These are phyloP conservation scores for Chrysodeixis includens DNA, from an alignment of 2,888 invertebrate species.

Conservation along the genomic window DNA sequence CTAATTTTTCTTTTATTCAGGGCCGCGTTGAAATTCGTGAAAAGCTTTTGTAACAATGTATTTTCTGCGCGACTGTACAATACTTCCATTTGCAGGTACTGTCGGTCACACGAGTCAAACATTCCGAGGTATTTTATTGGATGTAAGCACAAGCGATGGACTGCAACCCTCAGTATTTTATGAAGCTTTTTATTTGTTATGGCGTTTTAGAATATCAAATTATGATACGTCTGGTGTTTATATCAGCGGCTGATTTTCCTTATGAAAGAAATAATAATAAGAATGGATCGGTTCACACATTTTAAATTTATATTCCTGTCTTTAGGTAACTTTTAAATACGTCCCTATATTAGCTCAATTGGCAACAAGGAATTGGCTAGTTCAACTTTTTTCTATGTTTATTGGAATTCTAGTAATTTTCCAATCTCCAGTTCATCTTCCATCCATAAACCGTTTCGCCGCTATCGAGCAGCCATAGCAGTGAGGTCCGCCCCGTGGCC, in stretches of 20 bases:
- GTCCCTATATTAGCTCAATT: no score
- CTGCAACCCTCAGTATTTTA: slow-evolving; percentile 24
- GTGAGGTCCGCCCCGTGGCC: slow-evolving; percentile 12
- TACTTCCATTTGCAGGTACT: slow-evolving; percentile 28
- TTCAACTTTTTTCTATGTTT: not conserved
- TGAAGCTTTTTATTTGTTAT: slow-evolving; percentile 6
- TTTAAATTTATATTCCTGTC: no score
- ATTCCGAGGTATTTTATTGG: slow-evolving; percentile 44
- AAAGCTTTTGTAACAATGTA: slow-evolving; percentile 2
- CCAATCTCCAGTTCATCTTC: slow-evolving; percentile 26
- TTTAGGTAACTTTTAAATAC: no score
- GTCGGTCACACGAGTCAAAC: slow-evolving; percentile 32
- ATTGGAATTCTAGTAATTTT: not conserved
- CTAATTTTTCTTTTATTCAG: not conserved
- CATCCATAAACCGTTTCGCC: slow-evolving; percentile 15
- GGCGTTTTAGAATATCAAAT: not conserved
- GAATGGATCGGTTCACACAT: not conserved
- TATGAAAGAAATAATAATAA: no score
- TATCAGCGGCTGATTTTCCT: not conserved
- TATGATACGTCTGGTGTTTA: not conserved
- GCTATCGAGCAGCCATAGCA: slow-evolving; percentile 32
- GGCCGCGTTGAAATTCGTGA: not conserved
- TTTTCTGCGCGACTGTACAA: slow-evolving; percentile 25
- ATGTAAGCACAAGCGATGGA: slow-evolving; percentile 37
- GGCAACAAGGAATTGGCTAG: no score